Evolutionary conservation across 2,113 vertebrate genomes (phyloP).

Genomic region (Phocoena sinus): DNA sequence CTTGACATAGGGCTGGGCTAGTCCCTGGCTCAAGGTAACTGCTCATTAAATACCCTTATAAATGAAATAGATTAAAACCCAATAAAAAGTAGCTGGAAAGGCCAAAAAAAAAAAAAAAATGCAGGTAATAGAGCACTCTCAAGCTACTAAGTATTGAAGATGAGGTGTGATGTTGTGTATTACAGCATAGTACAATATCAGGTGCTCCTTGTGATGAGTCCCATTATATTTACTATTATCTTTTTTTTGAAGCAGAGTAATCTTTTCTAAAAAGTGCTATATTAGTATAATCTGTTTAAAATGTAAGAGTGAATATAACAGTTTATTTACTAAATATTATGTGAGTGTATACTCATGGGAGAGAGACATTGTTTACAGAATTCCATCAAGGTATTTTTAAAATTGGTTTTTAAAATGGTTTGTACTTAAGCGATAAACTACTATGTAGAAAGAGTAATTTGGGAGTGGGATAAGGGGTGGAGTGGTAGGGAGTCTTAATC

Average conservation of each 20-base stretch:
- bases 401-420: not conserved
- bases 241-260: not conserved
- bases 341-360: not conserved
- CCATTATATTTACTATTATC: not conserved
- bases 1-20: not conserved
- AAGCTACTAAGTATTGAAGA: not conserved
- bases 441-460: not conserved
- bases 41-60: not conserved
- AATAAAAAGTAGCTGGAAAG: not conserved
- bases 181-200: not conserved
- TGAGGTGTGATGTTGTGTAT: not conserved
- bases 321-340: not conserved
- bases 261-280: not conserved
- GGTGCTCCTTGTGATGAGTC: not conserved
- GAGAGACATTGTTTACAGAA: not conserved
- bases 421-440: not conserved
- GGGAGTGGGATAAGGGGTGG: not conserved
- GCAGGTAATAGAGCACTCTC: not conserved
- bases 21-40: not conserved
- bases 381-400: not conserved
- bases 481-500: not conserved
- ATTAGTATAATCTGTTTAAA: not conserved
- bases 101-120: not conserved
- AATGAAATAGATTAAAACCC: constrained; percentile 14
- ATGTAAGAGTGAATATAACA: not conserved